These are phyloP conservation scores for Athripsodes cinereus DNA, from an alignment of 2,888 invertebrate species.

Conservation along the genomic window DNA sequence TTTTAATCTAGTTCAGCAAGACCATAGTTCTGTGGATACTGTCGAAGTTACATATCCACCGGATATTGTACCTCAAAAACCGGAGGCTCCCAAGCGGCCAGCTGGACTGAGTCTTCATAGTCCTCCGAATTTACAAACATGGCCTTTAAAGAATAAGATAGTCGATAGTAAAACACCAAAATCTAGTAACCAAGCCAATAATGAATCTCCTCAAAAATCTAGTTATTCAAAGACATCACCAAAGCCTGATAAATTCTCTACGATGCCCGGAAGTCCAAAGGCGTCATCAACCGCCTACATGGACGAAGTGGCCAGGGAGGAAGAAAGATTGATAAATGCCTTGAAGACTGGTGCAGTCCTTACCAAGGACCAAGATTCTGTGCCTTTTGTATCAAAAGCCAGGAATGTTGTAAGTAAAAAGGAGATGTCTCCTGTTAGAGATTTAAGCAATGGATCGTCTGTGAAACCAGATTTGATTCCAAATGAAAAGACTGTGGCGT, in stretches of 20 bases:
- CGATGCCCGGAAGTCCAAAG: slow-evolving; percentile 27
- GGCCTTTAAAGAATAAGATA: slow-evolving; percentile 56
- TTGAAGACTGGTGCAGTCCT: slow-evolving; percentile 66
- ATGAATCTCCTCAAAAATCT: slow-evolving; percentile 26
- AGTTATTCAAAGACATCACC: slow-evolving; percentile 19
- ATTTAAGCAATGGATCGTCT: slow-evolving; percentile 9
- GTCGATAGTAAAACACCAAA: slow-evolving; percentile 34
- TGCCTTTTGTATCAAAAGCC: slow-evolving; percentile 18
- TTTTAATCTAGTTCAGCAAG: slow-evolving; percentile 31
- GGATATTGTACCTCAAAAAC: slow-evolving; percentile 51
- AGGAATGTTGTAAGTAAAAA: slow-evolving; percentile 41
- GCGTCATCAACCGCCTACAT: slow-evolving; percentile 42
- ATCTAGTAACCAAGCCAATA: slow-evolving; percentile 8
- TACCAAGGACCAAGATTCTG: slow-evolving; percentile 34
- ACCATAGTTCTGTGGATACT: slow-evolving; percentile 44
- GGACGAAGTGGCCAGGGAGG: slow-evolving; percentile 74
- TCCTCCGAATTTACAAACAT: slow-evolving; percentile 42
- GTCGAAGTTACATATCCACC: slow-evolving; percentile 61
- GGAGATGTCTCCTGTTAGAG: slow-evolving; percentile 35
- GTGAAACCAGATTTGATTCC: slow-evolving; percentile 46
- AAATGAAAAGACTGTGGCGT: slow-evolving; percentile 31
- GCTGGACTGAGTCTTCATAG: slow-evolving; percentile 37
- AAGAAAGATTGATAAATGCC: slow-evolving; percentile 72
- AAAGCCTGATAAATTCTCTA: slow-evolving; percentile 25
- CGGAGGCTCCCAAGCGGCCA: slow-evolving; percentile 41